These are phyloP conservation scores for Malthinus seriepunctatus DNA, from an alignment of 2,888 invertebrate genomes.

Conservation along the genomic window DNA sequence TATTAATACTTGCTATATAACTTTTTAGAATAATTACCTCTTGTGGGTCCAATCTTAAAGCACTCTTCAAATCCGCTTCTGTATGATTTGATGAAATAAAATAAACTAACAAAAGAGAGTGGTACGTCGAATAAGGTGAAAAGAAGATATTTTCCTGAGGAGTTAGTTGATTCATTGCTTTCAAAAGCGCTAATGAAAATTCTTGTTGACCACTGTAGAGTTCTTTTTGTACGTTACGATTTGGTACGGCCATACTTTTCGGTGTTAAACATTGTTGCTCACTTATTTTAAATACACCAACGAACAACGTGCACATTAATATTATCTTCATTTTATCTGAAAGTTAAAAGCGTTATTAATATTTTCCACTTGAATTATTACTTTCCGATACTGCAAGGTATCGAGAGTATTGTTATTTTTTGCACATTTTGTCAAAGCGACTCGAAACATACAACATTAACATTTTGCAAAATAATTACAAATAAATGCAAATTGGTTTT, in stretches of 20 bases:
- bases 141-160: slow-evolving; percentile 81
- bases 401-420: neutral
- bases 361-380: neutral
- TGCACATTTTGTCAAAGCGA: no score
- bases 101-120: slow-evolving; percentile 77
- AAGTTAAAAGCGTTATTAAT: neutral
- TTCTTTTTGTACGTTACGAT: slow-evolving; percentile 46
- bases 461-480: no score
- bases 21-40: slow-evolving; percentile 53
- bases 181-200: slow-evolving; percentile 73
- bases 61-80: slow-evolving; percentile 65
- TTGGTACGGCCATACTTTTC: slow-evolving; percentile 49
- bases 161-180: slow-evolving; percentile 65
- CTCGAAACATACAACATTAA: no score
- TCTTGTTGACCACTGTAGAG: slow-evolving; percentile 65
- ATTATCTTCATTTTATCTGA: slow-evolving; percentile 52
- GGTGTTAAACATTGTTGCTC: slow-evolving; percentile 56
- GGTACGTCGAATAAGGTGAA: slow-evolving; percentile 85
- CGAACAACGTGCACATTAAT: slow-evolving; percentile 49
- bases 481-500: no score
- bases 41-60: slow-evolving; percentile 62
- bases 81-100: slow-evolving; percentile 76
- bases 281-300: slow-evolving; percentile 27
- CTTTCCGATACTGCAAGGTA: no score
- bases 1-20: neutral